Evolutionary conservation across 2,113 vertebrate genomes (phyloP).

Genomic region (Podarcis cretensis): DNA sequence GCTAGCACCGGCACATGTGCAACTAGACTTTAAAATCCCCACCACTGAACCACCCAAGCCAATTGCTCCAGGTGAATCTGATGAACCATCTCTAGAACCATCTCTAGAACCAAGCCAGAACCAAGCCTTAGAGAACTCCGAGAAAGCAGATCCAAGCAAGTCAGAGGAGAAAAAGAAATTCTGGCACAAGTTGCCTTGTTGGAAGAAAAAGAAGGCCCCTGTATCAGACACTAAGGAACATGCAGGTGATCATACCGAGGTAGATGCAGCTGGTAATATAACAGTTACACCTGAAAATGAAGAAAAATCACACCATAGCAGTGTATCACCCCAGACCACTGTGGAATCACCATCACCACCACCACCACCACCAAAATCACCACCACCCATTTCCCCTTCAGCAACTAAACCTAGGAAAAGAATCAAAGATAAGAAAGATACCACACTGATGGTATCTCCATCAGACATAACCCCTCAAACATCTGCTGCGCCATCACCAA

Average conservation of each 20-base stretch:
- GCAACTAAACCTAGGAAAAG: background rate
- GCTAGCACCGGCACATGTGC: too few species aligned
- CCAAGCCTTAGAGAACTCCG: accelerated
- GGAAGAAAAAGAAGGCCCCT: background rate
- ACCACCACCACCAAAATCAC: too few species aligned
- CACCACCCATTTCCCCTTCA: accelerated
- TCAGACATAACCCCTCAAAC: background rate
- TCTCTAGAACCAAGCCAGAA: background rate
- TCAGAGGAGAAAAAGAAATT: background rate
- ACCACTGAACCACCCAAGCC: background rate
- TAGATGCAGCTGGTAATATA: too few species aligned
- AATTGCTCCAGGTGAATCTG: background rate
- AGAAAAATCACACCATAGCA: background rate
- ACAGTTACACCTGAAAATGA: background rate
- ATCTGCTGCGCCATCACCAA: background rate
- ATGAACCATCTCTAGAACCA: background rate
- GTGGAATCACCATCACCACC: accelerated
- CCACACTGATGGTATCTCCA: accelerated
- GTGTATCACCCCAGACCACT: background rate
- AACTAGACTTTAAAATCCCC: background rate
- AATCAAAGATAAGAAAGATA: background rate
- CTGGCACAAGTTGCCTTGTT: background rate
- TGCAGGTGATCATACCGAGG: too few species aligned
- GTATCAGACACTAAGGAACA: too few species aligned
- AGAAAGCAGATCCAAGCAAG: background rate